Evolutionary conservation across 2,797 vertebrate species (phyloP).

Genomic region (Acanthornis magna): DNA sequence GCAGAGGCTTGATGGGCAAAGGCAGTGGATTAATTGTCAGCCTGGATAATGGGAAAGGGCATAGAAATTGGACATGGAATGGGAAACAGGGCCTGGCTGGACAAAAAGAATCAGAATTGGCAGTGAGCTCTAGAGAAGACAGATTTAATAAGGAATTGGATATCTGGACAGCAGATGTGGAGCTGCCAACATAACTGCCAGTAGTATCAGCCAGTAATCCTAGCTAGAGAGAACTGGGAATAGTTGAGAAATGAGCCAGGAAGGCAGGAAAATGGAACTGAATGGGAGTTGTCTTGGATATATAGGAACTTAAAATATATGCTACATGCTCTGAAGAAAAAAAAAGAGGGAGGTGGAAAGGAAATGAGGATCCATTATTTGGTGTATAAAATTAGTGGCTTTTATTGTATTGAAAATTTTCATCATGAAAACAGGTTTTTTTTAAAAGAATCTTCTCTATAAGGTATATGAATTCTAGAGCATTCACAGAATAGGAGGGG

Average conservation of each 20-base stretch:
- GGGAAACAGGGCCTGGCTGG: neutral
- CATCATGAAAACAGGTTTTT: neutral
- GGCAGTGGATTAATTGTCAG: neutral
- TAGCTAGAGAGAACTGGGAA: neutral
- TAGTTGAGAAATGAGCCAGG: neutral
- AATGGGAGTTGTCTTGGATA: neutral
- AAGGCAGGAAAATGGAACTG: neutral
- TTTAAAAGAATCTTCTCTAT: neutral
- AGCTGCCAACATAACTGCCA: neutral
- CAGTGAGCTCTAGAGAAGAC: neutral
- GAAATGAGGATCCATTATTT: neutral
- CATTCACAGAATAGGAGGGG: neutral
- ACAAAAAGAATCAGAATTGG: neutral
- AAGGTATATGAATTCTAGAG: neutral
- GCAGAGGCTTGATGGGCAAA: neutral
- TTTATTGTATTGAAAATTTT: neutral
- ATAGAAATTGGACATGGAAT: neutral
- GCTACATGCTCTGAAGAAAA: fast-evolving
- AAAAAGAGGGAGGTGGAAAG: fast-evolving
- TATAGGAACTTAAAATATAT: neutral
- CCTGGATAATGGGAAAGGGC: neutral
- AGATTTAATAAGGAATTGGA: neutral
- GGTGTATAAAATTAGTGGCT: neutral
- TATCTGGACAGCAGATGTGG: neutral
- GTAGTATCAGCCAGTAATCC: neutral